Evolutionary conservation across 2,113 vertebrate species (phyloP).

Genomic region (Hepsetus odoe): DNA sequence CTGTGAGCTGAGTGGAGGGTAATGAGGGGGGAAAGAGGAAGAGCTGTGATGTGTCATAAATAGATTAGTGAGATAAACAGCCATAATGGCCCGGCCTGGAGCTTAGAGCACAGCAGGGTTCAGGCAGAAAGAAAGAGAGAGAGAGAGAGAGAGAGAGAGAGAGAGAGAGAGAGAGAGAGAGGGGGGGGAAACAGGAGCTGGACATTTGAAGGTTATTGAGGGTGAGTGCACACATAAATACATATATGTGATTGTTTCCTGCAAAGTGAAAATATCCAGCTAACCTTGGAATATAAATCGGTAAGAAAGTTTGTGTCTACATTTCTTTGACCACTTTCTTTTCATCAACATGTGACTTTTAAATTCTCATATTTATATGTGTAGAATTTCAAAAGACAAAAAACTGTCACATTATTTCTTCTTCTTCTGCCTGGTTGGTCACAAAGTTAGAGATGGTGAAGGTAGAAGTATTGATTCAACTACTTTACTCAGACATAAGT

Average conservation of each 20-base stretch:
- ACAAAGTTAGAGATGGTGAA: too few relatives aligned
- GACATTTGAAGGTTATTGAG: background rate
- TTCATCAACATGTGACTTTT: background rate
- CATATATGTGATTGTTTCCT: background rate
- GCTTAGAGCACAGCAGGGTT: constrained; percentile 3
- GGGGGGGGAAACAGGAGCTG: background rate
- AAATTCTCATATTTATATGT: too few relatives aligned
- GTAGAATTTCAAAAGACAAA: too few relatives aligned
- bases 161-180: constrained; percentile 6
- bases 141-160: background rate
- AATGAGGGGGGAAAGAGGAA: constrained; percentile 39
- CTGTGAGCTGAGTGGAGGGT: constrained; percentile 34
- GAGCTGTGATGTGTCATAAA: constrained; percentile 42
- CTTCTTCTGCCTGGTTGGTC: too few relatives aligned
- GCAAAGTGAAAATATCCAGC: background rate
- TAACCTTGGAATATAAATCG: background rate
- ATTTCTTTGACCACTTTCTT: background rate
- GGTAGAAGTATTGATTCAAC: too few relatives aligned
- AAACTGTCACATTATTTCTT: too few relatives aligned
- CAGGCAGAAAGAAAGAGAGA: background rate
- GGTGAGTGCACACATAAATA: background rate
- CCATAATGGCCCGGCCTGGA: constrained; percentile 16
- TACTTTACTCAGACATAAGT: too few relatives aligned
- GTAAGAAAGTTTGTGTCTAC: too few relatives aligned
- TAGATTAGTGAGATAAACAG: constrained; percentile 37